phyloP scores from a whole-genome alignment of 1,140 invertebrate species.

The Zaprionus ghesquierei region DNA sequence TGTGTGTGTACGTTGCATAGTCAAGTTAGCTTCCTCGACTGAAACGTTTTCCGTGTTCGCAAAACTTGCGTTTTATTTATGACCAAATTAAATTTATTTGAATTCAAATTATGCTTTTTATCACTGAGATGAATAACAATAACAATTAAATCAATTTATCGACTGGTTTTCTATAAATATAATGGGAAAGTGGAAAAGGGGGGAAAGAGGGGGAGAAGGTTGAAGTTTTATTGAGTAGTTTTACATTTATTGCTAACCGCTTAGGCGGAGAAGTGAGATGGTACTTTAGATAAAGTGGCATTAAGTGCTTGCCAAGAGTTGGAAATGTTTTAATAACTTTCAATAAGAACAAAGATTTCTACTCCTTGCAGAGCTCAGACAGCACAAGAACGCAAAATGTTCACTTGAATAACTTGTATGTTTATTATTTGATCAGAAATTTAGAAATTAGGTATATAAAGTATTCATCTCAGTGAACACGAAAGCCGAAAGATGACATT shows the following conservation, averaged over 20 bases:
- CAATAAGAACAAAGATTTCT: no score
- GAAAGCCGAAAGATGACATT: not conserved
- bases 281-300: not conserved
- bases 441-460: no score
- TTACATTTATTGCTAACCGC: not conserved
- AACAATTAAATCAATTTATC: not conserved
- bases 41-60: not conserved
- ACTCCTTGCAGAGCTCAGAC: no score
- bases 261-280: not conserved
- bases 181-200: not conserved
- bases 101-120: slow-evolving; percentile 5
- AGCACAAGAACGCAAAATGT: no score
- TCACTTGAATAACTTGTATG: no score
- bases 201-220: not conserved
- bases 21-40: slow-evolving; percentile 1
- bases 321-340: not conserved
- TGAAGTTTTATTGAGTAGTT: not conserved
- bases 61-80: not conserved
- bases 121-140: not conserved
- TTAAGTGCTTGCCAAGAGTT: not conserved
- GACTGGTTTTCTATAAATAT: slow-evolving; percentile 1
- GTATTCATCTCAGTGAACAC: no score
- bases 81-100: not conserved
- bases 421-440: no score
- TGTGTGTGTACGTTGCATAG: not conserved